These are phyloP conservation scores for Buathra laborator DNA, from an alignment of 2,888 invertebrate species.

Conservation along the genomic window DNA sequence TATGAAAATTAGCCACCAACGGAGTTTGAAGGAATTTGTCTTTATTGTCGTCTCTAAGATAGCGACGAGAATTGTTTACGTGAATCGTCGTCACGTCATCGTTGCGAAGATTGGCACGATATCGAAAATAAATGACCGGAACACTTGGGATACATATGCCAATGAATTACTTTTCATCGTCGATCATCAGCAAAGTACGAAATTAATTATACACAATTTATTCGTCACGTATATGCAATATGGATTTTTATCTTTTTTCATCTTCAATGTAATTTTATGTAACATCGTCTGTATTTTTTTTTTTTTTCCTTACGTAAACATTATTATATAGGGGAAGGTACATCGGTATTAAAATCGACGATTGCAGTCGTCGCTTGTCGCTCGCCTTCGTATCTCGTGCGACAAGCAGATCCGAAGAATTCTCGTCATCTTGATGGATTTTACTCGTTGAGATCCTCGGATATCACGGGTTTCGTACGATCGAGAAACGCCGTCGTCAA, in stretches of 20 bases:
- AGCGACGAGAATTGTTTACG: not conserved
- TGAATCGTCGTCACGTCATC: not conserved
- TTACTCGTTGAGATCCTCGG: constrained; percentile 77
- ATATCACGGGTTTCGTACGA: constrained; percentile 79
- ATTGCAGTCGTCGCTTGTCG: not conserved
- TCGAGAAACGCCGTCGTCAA: constrained; percentile 80
- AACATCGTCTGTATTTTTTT: constrained; percentile 24
- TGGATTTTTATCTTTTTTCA: constrained; percentile 1
- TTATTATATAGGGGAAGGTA: constrained; percentile 56
- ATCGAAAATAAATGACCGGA: not conserved
- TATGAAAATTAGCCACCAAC: not conserved
- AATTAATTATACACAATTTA: constrained; percentile 50
- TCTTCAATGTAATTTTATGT: constrained; percentile 22
- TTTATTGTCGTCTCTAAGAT: not conserved
- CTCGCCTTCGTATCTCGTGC: not conserved
- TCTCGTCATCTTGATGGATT: not conserved
- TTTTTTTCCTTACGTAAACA: constrained; percentile 45
- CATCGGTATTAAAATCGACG: constrained; percentile 53
- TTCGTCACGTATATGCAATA: constrained; percentile 31
- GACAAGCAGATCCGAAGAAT: not conserved
- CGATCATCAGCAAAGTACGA: constrained; percentile 43
- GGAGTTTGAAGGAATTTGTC: not conserved
- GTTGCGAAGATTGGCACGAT: not conserved
- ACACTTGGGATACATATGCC: not conserved
- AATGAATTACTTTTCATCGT: not conserved